A percentile compares a stretch with the other conserved stretches of the same genome.
phyloP scores from a whole-genome alignment of 2,888 invertebrate genomes.

The Lathronympha strigana region DNA sequence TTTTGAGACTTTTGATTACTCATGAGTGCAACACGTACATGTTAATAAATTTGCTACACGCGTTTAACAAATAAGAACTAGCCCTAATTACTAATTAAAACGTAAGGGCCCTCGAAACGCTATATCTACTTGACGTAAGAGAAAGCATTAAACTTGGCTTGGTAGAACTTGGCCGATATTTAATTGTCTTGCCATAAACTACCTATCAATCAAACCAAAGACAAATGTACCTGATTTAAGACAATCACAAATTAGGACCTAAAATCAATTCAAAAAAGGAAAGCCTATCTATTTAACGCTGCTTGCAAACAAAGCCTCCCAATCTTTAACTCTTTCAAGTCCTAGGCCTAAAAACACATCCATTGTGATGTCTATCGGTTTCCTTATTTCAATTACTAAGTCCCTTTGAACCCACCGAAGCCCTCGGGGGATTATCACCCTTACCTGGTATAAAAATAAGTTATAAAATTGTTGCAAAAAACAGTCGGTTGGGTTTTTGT shows the following conservation, averaged over 20 bases:
- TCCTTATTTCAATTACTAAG: conserved; percentile 32
- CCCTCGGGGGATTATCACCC: conserved; percentile 23
- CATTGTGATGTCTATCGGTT: conserved; percentile 17
- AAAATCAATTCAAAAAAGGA: neutral
- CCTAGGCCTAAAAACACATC: neutral
- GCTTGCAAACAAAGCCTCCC: conserved; percentile 1
- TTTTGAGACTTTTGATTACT: too few species aligned
- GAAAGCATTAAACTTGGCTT: too few species aligned
- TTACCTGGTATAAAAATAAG: conserved; percentile 21
- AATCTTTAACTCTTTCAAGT: neutral
- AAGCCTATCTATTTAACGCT: neutral
- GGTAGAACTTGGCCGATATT: too few species aligned
- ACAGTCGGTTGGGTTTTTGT: neutral
- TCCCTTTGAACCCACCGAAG: conserved; percentile 35
- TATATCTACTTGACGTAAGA: too few species aligned
- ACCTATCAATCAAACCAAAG: too few species aligned
- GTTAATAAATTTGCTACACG: too few species aligned
- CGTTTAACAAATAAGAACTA: too few species aligned
- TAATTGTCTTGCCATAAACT: too few species aligned
- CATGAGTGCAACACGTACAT: too few species aligned
- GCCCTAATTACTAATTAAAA: too few species aligned
- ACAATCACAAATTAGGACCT: neutral
- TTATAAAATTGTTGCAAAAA: conserved; percentile 9
- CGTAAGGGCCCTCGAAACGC: too few species aligned
- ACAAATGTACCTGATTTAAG: too few species aligned